These are phyloP conservation scores for Onthophagus taurus DNA, from an alignment of 1,140 invertebrate genomes.

Conservation along the genomic window DNA sequence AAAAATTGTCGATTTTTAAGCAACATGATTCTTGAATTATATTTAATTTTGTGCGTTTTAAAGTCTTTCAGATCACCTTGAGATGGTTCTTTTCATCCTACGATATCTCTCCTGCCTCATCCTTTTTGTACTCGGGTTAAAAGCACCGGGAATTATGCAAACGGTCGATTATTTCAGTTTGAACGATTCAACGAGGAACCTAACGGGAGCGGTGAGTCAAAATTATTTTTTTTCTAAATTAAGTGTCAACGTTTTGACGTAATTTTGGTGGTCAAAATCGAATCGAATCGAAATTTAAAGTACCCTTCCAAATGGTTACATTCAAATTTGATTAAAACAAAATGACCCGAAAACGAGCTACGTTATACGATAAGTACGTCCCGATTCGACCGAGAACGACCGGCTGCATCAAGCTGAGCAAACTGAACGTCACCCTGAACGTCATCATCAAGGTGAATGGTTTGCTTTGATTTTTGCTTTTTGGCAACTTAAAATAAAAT, in stretches of 20 bases:
- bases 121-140: conserved; percentile 77
- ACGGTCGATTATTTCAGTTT: conserved; percentile 50
- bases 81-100: conserved; percentile 78
- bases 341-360: too few species aligned
- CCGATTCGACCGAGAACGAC: not conserved
- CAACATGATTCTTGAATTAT: not conserved
- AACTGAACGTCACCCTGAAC: conserved; percentile 5
- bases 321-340: too few species aligned
- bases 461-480: too few species aligned
- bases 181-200: conserved; percentile 40
- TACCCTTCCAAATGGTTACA: too few species aligned
- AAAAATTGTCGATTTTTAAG: not conserved
- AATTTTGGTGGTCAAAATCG: not conserved
- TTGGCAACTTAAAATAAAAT: too few species aligned
- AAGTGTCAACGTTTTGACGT: not conserved
- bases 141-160: conserved; percentile 74
- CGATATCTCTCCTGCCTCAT: conserved; percentile 67
- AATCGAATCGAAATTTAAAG: not conserved
- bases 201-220: conserved; percentile 40
- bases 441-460: conserved; percentile 1
- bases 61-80: conserved; percentile 69
- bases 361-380: conserved; percentile 4
- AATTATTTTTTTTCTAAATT: conserved; percentile 15
- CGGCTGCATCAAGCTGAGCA: not conserved
- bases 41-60: conserved; percentile 35